These are phyloP conservation scores for Drosophila greeni DNA, from an alignment of 2,888 invertebrate genomes.

Conservation along the genomic window DNA sequence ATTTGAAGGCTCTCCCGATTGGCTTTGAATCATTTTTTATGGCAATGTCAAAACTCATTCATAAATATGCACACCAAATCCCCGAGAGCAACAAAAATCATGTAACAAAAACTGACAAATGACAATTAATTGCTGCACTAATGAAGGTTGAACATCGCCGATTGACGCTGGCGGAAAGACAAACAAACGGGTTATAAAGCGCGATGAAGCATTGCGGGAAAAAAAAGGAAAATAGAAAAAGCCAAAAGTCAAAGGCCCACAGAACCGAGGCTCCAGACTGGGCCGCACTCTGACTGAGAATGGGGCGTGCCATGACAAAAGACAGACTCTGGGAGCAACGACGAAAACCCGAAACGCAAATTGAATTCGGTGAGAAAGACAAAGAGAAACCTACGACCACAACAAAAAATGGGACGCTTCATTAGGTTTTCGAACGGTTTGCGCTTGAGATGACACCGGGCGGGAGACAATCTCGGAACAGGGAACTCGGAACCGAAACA, in stretches of 20 bases:
- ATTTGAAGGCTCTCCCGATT: slow-evolving; percentile 10
- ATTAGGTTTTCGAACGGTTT: slow-evolving; percentile 53
- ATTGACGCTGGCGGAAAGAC: slow-evolving; percentile 12
- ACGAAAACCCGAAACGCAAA: slow-evolving; percentile 51
- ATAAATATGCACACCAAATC: slow-evolving; percentile 37
- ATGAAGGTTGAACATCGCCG: slow-evolving; percentile 38
- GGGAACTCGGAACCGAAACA: slow-evolving; percentile 11
- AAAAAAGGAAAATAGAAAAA: slow-evolving; percentile 25
- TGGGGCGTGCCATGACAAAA: slow-evolving; percentile 57
- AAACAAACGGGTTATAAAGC: slow-evolving; percentile 66
- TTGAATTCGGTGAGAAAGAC: slow-evolving; percentile 65
- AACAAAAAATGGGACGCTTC: slow-evolving; percentile 52
- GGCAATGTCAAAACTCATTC: slow-evolving; percentile 45
- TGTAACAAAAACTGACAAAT: slow-evolving; percentile 59
- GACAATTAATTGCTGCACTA: slow-evolving; percentile 69
- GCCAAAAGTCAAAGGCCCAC: slow-evolving; percentile 14
- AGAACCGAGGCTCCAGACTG: slow-evolving; percentile 17
- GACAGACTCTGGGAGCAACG: slow-evolving; percentile 22
- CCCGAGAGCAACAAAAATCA: slow-evolving; percentile 21
- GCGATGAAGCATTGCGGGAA: slow-evolving; percentile 53
- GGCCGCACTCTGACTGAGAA: slow-evolving; percentile 43
- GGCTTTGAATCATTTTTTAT: slow-evolving; percentile 24
- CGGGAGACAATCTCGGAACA: slow-evolving; percentile 9
- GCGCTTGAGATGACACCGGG: slow-evolving; percentile 40
- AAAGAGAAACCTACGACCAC: slow-evolving; percentile 33